Percentiles rank a stretch among this genome's conserved stretches.
Conservation (phyloP, 1,140 invertebrate species). For the Leptinotarsa defecta region DNA sequence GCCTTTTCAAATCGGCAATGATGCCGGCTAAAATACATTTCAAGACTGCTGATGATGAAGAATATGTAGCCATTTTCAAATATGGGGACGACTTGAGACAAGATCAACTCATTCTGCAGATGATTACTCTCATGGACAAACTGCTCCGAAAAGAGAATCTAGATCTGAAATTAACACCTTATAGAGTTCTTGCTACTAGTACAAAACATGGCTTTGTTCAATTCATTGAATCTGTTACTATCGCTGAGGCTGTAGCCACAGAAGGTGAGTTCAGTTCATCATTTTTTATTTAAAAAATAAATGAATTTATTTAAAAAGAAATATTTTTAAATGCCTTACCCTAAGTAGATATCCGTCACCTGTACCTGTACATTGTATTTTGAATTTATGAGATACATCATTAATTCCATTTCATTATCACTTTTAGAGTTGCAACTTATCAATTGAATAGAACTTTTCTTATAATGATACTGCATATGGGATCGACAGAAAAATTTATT, state of each 20-base stretch:
- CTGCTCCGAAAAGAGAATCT: slow-evolving; percentile 90
- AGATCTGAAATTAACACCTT: slow-evolving; percentile 94
- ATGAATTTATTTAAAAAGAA: no score
- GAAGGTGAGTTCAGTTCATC: slow-evolving; percentile 64
- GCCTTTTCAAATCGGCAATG: slow-evolving; percentile 93
- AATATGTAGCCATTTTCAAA: slow-evolving; percentile 98
- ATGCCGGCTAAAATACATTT: slow-evolving; percentile 98
- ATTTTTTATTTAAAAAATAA: no score
- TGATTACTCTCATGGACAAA: slow-evolving; percentile 98
- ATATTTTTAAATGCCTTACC: no score
- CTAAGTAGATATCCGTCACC: no score
- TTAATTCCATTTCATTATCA: no score
- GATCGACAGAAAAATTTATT: no score
- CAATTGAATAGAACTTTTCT: no score
- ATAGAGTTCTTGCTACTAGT: slow-evolving; percentile 90
- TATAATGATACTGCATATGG: no score
- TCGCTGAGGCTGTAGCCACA: slow-evolving; percentile 86
- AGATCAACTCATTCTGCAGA: slow-evolving; percentile 96
- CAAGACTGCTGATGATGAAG: slow-evolving; percentile 74
- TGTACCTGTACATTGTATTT: no score
- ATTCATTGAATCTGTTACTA: slow-evolving; percentile 92
- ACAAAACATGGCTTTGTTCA: slow-evolving; percentile 96
- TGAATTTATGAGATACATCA: no score
- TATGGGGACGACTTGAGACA: slow-evolving; percentile 98
- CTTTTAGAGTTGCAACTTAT: no score